Conservation (phyloP, 2,797 vertebrate species). For the Poecile montanus region DNA sequence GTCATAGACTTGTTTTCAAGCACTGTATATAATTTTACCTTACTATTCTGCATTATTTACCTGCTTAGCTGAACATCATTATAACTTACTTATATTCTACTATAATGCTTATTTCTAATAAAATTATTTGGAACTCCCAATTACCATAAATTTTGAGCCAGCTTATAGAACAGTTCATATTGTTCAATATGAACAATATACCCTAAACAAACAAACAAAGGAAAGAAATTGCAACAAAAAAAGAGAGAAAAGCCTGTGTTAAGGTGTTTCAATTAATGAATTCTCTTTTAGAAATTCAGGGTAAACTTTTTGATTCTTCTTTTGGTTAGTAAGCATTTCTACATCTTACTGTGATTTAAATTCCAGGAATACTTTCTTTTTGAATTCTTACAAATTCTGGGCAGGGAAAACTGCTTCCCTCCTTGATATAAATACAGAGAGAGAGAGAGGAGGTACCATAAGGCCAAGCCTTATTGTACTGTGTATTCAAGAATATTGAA, state of each 20-base stretch:
- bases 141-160: not conserved
- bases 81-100: not conserved
- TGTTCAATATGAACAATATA: too few species aligned
- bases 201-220: not conserved
- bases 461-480: not conserved
- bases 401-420: not conserved
- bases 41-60: not conserved
- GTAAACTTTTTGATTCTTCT: not conserved
- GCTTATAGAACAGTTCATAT: not conserved
- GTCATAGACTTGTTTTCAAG: not conserved
- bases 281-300: not conserved
- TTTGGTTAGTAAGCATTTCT: not conserved
- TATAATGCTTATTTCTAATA: not conserved
- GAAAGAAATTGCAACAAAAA: too few species aligned
- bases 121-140: not conserved
- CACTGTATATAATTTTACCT: not conserved
- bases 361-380: not conserved
- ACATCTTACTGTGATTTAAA: not conserved
- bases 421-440: fast-evolving
- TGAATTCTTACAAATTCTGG: not conserved
- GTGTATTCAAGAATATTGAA: not conserved
- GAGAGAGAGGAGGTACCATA: not conserved
- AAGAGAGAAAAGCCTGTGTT: not conserved
- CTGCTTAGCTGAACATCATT: not conserved
- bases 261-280: not conserved